Percentiles rank a stretch among this genome's conserved stretches.
phyloP scores from a whole-genome alignment of 1,140 invertebrate species.

The Triops longicaudatus region DNA sequence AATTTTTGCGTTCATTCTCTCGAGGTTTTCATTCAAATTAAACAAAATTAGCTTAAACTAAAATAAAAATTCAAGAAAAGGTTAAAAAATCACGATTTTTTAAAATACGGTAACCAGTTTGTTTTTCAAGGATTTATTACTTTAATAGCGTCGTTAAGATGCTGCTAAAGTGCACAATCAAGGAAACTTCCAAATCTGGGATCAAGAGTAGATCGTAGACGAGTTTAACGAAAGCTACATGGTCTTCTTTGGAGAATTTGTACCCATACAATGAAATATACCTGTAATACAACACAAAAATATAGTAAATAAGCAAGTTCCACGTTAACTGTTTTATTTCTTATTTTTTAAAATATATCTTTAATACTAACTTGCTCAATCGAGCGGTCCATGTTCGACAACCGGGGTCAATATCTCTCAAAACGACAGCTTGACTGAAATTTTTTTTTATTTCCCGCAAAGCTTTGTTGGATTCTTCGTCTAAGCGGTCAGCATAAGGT shows the following conservation, averaged over 20 bases:
- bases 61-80: too few species aligned
- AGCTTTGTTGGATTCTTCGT: slow-evolving; percentile 51
- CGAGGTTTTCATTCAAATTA: too few species aligned
- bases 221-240: slow-evolving; percentile 76
- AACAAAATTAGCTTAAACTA: too few species aligned
- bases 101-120: too few species aligned
- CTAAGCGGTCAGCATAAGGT: slow-evolving; percentile 55
- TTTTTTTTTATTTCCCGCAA: slow-evolving; percentile 58
- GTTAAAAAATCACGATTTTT: too few species aligned
- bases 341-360: too few species aligned
- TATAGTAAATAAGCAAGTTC: slow-evolving; percentile 9
- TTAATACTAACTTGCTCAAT: slow-evolving; percentile 20
- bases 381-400: slow-evolving; percentile 50
- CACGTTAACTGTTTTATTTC: too few species aligned
- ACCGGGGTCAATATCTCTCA: slow-evolving; percentile 57
- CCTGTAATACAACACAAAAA: slow-evolving; percentile 43
- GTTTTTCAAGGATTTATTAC: slow-evolving; percentile 41
- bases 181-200: slow-evolving; percentile 62
- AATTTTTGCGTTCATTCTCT: too few species aligned
- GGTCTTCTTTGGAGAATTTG: slow-evolving; percentile 84
- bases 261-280: slow-evolving; percentile 74
- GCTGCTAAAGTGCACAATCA: slow-evolving; percentile 58
- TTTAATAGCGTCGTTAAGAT: slow-evolving; percentile 47
- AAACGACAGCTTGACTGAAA: slow-evolving; percentile 53
- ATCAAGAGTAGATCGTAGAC: slow-evolving; percentile 67